Percentiles rank a stretch among this genome's conserved stretches.
Conservation (phyloP, 2,888 invertebrate genomes). For the Cactoblastis cactorum region DNA sequence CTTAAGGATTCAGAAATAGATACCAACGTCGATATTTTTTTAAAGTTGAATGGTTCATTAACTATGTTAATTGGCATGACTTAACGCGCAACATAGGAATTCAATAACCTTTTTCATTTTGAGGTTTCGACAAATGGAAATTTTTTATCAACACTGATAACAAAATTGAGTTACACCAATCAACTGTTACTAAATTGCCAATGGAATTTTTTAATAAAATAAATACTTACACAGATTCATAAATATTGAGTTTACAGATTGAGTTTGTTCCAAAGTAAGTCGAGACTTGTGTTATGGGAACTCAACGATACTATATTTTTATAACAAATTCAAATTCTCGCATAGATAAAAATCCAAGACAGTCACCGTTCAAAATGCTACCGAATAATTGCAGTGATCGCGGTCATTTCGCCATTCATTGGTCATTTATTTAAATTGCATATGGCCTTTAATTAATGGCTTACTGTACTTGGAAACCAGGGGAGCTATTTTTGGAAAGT, state of each 20-base stretch:
- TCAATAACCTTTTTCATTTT: not conserved
- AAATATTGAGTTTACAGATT: too few relatives aligned
- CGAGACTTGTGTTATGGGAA: too few relatives aligned
- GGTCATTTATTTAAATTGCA: conserved; percentile 1
- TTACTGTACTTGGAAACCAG: not conserved
- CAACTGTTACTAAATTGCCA: not conserved
- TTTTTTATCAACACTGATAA: not conserved
- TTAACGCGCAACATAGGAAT: not conserved
- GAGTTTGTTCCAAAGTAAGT: too few relatives aligned
- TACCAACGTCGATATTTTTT: not conserved
- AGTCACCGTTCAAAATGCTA: not conserved
- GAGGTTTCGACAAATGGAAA: not conserved
- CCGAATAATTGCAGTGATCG: not conserved
- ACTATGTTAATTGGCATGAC: not conserved
- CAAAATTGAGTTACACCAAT: not conserved
- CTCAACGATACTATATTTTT: not conserved
- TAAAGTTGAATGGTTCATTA: not conserved
- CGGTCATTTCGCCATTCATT: not conserved
- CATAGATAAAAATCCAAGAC: not conserved
- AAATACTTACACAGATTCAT: too few relatives aligned
- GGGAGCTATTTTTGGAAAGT: not conserved
- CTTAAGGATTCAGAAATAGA: not conserved
- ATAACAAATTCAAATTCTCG: not conserved
- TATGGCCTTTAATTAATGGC: not conserved
- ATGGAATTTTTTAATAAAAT: too few relatives aligned